Evolutionary conservation across 2,888 invertebrate genomes (phyloP), one percentile per base, ranked within the genome.

Genomic region (Melolontha melolontha): DNA sequence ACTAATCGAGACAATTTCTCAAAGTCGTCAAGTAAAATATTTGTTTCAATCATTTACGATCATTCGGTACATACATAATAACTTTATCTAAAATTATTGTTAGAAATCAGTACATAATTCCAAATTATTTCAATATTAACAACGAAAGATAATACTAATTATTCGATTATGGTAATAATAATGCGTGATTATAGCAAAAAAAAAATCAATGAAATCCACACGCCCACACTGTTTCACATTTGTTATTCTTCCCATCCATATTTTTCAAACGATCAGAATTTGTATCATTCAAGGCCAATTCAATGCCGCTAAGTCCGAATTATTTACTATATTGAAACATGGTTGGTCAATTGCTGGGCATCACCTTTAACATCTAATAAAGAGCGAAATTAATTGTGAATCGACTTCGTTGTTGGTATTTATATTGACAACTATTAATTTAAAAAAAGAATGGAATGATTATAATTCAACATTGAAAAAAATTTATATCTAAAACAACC

Each of bases 261-360:
- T 39, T 29, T 11, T 34, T 47, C 34, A 62, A 49, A 49, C 12
- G 34, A 16, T 17, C 16, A 10, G 16, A 17, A 39, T 39, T 11
- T 54, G 14, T 44, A 34, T 5, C 2, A 34, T 47, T 16, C 59
- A 62, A 62, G 59, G 59, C 14, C 59, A 29, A 34, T 47, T 17
- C 16, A 62, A 62, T 62, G 34, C 34, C 34, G 44, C 11, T 44
- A 22, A 2, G 34, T 34, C 34, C 22, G 16, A 17, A 22, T 47
- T 17, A 16, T 49, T 49, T 22, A 49, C 17, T 55, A 1, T 55
- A 27, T 62, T 47, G 47, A 39, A 39, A 16, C 34, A 47, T 29
- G 47, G 47, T 59, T 47, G 47, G 12, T 62, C 10, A 16, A 62
- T 11, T 16, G 14, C 7, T 16, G 34, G 10, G n/a, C 10, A 47